phyloP scores from a whole-genome alignment of 1,140 invertebrate genomes.

The Lineus longissimus region DNA sequence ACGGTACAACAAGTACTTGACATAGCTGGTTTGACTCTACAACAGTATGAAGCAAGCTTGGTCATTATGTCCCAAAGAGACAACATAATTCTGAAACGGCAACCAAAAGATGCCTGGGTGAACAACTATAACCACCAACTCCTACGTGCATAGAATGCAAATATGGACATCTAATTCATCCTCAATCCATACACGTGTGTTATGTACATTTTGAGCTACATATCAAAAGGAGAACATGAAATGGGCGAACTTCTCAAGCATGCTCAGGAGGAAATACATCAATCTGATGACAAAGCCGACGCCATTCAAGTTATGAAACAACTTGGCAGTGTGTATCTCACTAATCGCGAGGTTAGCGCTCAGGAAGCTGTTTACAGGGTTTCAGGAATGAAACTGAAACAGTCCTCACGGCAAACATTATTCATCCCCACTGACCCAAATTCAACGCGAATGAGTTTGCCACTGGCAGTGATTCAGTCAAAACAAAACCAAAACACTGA shows the following conservation, averaged over 20 bases:
- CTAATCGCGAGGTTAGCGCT: constrained; percentile 17
- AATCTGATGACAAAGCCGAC: constrained; percentile 12
- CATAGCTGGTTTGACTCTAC: too few relatives aligned
- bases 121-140: constrained; percentile 14
- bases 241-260: constrained; percentile 10
- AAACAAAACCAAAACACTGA: constrained; percentile 10
- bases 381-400: constrained; percentile 13
- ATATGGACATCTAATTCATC: constrained; percentile 21
- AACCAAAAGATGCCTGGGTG: constrained; percentile 10
- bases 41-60: too few relatives aligned
- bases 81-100: constrained; percentile 10
- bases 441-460: constrained; percentile 1
- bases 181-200: constrained; percentile 18
- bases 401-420: constrained; percentile 14
- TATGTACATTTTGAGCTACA: constrained; percentile 15
- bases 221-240: constrained; percentile 20
- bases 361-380: constrained; percentile 19
- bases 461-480: neutral
- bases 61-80: neutral
- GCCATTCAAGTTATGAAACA: constrained; percentile 14
- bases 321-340: constrained; percentile 16
- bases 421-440: neutral
- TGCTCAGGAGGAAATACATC: neutral
- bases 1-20: neutral
- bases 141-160: constrained; percentile 16